A percentile compares a stretch with the other conserved stretches of the same genome.
These are phyloP conservation scores for Indicator indicator DNA, from an alignment of 2,113 vertebrate genomes.

Conservation along the genomic window DNA sequence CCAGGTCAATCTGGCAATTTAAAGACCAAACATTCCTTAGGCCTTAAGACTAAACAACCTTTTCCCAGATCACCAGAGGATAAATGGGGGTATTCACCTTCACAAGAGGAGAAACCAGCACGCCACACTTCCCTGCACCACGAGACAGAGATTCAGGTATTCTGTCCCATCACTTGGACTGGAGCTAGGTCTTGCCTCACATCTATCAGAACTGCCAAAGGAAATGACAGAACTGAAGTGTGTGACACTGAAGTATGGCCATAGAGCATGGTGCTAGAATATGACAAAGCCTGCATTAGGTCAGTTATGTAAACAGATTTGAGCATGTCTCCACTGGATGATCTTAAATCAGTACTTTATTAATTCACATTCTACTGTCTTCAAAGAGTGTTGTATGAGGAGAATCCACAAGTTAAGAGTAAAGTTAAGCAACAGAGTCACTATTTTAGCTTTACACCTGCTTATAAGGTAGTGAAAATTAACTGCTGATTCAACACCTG, in stretches of 20 bases:
- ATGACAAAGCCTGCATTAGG: neutral
- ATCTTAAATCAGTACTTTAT: neutral
- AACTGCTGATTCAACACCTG: neutral
- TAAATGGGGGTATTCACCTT: neutral
- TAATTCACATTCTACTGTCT: neutral
- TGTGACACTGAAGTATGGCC: neutral
- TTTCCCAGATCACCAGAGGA: neutral
- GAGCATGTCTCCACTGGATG: neutral
- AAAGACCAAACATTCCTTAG: neutral
- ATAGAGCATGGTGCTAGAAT: neutral
- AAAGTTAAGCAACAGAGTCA: neutral
- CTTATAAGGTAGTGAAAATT: neutral
- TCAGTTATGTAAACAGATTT: neutral
- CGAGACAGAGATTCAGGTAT: neutral
- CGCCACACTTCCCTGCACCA: accelerated
- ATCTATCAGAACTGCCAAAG: neutral
- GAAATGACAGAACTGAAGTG: neutral
- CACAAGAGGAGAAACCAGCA: neutral
- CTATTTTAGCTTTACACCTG: neutral
- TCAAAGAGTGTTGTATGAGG: neutral
- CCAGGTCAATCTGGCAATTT: neutral
- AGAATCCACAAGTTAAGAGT: neutral
- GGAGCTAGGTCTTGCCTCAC: neutral
- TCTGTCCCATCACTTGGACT: neutral
- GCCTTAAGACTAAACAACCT: neutral